Percentiles rank a stretch among this genome's conserved stretches.
Evolutionary conservation across 2,113 vertebrate species (phyloP).

Genomic region (Lagenorhynchus albirostris): DNA sequence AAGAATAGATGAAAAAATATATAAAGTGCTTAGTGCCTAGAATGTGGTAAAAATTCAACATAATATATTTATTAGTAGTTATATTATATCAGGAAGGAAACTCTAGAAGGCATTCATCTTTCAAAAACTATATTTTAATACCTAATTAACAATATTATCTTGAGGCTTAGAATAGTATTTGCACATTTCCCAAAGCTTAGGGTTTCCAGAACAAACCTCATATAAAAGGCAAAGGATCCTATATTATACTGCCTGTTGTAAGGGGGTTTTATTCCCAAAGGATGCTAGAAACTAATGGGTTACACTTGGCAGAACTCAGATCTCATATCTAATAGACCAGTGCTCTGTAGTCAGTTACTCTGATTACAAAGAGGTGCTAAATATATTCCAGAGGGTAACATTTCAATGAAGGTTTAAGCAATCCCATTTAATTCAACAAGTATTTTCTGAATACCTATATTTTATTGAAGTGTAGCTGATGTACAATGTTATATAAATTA

Average conservation of each 20-base stretch:
- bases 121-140: not conserved
- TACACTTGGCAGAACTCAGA: not conserved
- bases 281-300: not conserved
- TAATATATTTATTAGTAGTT: constrained; percentile 8
- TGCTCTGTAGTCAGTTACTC: not conserved
- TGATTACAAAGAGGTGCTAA: constrained; percentile 26
- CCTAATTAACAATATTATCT: not conserved
- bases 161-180: not conserved
- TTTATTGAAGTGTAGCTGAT: not conserved
- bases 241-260: not conserved
- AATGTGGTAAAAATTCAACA: not conserved
- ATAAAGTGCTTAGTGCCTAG: not conserved
- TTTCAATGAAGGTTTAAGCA: not conserved
- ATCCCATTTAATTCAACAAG: constrained; percentile 7
- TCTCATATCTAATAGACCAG: not conserved
- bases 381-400: not conserved
- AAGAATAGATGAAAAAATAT: not conserved
- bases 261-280: not conserved
- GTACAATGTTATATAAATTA: not conserved
- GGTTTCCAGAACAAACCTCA: constrained; percentile 9
- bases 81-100: constrained; percentile 37
- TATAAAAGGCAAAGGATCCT: constrained; percentile 8
- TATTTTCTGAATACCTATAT: not conserved
- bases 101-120: not conserved
- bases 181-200: not conserved